Evolutionary conservation across 2,797 vertebrate genomes (phyloP).

Genomic region (Antennarius maculatus): DNA sequence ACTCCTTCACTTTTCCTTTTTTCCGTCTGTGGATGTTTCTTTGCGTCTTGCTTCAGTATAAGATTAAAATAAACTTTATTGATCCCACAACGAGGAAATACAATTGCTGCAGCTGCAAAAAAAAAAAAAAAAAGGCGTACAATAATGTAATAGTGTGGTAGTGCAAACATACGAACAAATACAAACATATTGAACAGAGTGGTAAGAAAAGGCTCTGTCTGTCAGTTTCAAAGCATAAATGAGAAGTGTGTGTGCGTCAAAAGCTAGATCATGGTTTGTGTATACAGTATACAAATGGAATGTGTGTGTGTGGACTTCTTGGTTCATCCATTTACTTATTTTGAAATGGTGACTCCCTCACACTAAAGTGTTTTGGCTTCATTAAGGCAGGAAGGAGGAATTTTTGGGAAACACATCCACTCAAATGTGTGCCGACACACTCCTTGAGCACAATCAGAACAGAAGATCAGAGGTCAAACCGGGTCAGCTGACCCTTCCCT

Average conservation of each 20-base stretch:
- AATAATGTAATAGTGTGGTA: no score
- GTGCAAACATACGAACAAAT: no score
- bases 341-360: constrained; percentile 49
- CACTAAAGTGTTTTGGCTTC: constrained; percentile 61
- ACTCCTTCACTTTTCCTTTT: no score
- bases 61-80: no score
- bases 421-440: constrained; percentile 32
- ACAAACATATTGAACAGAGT: no score
- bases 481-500: constrained; percentile 72
- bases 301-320: constrained; percentile 17
- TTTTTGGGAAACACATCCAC: constrained; percentile 20
- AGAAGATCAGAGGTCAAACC: constrained; percentile 77
- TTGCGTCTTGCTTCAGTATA: no score
- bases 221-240: no score
- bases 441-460: constrained; percentile 71
- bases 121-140: no score
- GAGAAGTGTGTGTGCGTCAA: constrained; percentile 35
- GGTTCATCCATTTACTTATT: constrained; percentile 24
- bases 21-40: no score
- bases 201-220: no score
- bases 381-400: constrained; percentile 44
- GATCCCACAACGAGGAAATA: no score
- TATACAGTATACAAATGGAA: not conserved
- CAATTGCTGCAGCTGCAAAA: no score
- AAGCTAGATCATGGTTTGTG: constrained; percentile 31